These are phyloP conservation scores for Periparus ater DNA, from an alignment of 2,797 vertebrate genomes.

Conservation along the genomic window DNA sequence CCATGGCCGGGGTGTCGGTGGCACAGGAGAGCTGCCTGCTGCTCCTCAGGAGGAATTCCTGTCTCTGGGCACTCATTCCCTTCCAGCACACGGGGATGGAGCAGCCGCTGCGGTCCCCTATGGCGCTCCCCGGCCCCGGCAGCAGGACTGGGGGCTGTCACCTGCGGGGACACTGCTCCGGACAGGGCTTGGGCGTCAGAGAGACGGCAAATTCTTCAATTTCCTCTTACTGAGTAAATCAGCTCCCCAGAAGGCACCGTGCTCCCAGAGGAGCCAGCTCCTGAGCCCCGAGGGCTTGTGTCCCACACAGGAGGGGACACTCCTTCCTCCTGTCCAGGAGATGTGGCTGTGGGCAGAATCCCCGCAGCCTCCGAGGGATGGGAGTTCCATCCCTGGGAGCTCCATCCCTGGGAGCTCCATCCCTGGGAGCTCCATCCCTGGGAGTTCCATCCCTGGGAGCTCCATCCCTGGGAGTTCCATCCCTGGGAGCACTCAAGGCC, in stretches of 20 bases:
- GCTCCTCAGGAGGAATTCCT: rapidly evolving
- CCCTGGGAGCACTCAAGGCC: neutral
- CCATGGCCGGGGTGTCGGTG: rapidly evolving
- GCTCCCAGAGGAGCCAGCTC: neutral
- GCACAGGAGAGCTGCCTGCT: rapidly evolving
- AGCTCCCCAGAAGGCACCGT: rapidly evolving
- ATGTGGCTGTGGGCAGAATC: rapidly evolving
- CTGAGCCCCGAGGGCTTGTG: rapidly evolving
- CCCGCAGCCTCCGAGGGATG: neutral
- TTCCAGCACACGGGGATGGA: rapidly evolving
- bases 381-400: neutral
- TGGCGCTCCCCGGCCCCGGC: neutral
- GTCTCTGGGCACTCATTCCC: rapidly evolving
- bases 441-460: neutral
- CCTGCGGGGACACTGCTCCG: rapidly evolving
- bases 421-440: too few relatives aligned
- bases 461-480: rapidly evolving
- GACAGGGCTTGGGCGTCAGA: neutral
- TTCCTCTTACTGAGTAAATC: neutral
- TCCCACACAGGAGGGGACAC: neutral
- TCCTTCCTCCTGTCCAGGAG: rapidly evolving
- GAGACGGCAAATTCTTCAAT: neutral
- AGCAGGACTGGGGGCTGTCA: neutral
- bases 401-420: rapidly evolving
- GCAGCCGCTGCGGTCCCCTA: neutral